A percentile compares a stretch with the other conserved stretches of the same genome.
Evolutionary conservation across 2,888 invertebrate genomes (phyloP).

Genomic region (Troides aeacus): DNA sequence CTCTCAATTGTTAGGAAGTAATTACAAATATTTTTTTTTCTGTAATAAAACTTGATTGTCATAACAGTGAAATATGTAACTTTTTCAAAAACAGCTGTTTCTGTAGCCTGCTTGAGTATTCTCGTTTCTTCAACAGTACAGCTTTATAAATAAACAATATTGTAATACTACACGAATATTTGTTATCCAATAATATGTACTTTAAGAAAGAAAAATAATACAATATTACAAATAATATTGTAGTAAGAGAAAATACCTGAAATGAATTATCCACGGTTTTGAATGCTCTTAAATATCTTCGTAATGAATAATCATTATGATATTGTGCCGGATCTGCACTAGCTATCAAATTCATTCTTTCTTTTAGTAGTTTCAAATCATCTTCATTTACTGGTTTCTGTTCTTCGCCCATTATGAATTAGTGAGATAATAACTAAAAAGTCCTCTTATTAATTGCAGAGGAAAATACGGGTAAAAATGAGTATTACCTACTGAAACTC

Average conservation of each 20-base stretch:
- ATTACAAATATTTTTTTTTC: too few relatives aligned
- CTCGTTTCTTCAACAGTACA: too few relatives aligned
- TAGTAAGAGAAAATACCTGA: slow-evolving; percentile 74
- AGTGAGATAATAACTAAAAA: not conserved
- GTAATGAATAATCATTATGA: slow-evolving; percentile 86
- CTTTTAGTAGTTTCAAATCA: slow-evolving; percentile 83
- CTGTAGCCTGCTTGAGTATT: too few relatives aligned
- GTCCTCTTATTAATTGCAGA: not conserved
- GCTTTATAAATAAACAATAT: too few relatives aligned
- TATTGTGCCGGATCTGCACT: slow-evolving; percentile 87
- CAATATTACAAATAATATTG: not conserved
- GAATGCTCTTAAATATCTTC: slow-evolving; percentile 86
- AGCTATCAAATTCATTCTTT: slow-evolving; percentile 85
- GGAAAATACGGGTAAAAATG: not conserved
- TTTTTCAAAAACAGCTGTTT: too few relatives aligned
- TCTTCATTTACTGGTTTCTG: slow-evolving; percentile 80
- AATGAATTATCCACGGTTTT: slow-evolving; percentile 86
- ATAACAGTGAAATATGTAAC: too few relatives aligned
- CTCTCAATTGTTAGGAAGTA: too few relatives aligned
- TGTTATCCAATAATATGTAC: too few relatives aligned
- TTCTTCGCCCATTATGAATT: slow-evolving; percentile 62
- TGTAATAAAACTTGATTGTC: too few relatives aligned
- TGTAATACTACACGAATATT: too few relatives aligned
- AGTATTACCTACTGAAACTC: too few relatives aligned
- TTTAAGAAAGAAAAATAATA: too few relatives aligned